Evolutionary conservation across 2,888 invertebrate species (phyloP), one percentile per base, ranked within the genome.

Genomic region (Drosophila mulleri): DNA sequence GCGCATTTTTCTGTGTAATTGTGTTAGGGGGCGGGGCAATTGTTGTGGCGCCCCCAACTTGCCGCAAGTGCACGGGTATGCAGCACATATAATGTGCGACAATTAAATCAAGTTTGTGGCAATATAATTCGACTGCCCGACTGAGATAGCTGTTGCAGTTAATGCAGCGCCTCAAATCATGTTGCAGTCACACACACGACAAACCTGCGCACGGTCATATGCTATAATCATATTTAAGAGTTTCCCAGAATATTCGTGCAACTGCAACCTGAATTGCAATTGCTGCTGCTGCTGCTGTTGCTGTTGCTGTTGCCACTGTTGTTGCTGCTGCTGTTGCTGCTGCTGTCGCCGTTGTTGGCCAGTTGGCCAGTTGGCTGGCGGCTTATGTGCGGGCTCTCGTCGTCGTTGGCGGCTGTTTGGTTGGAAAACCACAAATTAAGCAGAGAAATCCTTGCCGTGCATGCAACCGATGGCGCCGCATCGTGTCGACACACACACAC

Each of bases 341-440:
- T 53, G 83, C 75, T 70, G 75, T 64, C 7, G 52, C 35, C 75
- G 82, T 70, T 72, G 75, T 42, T 53, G 64, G 23, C 44, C 12
- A 41, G 48, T 41, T 53, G 57, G 47, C 65, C 60, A 23, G 53
- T 35, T 67, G 47, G 64, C 58, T 63, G 62, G 64, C 53, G 48
- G 78, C 75, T 72, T 70, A 59, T 71, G 39, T 73, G 50, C 44
- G 59, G 72, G 50, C 54, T 69, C 56, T 52, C 53, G 50, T 58
- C 54, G 50, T 50, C 32, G 50, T 50, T 14, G 61, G 62, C 76
- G 74, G 77, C 85, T 82, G 89, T 85, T 87, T 88, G 83, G 84
- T 81, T 89, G 89, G 74, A 82, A 89, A 86, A 89, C 86, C 86
- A 86, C 86, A 86, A 86, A 86, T 86, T 86, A 86, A 86, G 89